Evolutionary conservation across 1,140 invertebrate species (phyloP).

Genomic region (Melipona quadrifasciata): DNA sequence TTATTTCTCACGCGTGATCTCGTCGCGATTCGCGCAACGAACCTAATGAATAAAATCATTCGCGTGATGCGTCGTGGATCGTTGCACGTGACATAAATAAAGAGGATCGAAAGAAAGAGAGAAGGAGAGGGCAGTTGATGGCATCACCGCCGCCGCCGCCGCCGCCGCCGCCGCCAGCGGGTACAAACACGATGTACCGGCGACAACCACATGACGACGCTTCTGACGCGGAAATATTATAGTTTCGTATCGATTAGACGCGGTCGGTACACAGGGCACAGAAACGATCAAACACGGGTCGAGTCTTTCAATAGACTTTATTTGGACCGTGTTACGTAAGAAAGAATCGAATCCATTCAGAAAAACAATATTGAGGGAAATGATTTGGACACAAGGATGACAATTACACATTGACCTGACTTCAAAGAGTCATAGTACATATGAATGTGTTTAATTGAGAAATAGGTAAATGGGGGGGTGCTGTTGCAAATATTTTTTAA

Average conservation of each 20-base stretch:
- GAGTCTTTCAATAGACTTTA: not conserved
- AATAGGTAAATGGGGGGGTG: no score
- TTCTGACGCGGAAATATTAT: conserved; percentile 47
- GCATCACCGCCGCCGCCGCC: not conserved
- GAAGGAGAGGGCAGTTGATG: not conserved
- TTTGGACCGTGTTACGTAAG: not conserved
- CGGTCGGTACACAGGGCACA: not conserved
- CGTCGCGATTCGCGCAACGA: conserved; percentile 25
- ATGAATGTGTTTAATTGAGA: no score
- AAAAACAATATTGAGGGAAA: no score
- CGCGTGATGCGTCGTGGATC: conserved; percentile 33
- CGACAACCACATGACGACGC: not conserved
- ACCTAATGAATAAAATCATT: conserved; percentile 45
- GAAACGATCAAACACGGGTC: not conserved
- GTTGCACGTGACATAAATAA: conserved; percentile 51
- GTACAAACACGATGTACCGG: not conserved
- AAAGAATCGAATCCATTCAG: no score
- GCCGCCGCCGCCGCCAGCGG: not conserved
- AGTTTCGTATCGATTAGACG: conserved; percentile 54
- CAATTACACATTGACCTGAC: no score
- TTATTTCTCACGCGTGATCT: conserved; percentile 9
- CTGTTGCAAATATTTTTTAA: no score
- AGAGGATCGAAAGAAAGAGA: not conserved
- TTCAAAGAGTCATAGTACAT: no score
- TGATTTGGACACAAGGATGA: no score